Percentiles rank a stretch among this genome's conserved stretches.
These are phyloP conservation scores for Sarcophaga variegata DNA, from an alignment of 2,888 invertebrate species.

Conservation along the genomic window DNA sequence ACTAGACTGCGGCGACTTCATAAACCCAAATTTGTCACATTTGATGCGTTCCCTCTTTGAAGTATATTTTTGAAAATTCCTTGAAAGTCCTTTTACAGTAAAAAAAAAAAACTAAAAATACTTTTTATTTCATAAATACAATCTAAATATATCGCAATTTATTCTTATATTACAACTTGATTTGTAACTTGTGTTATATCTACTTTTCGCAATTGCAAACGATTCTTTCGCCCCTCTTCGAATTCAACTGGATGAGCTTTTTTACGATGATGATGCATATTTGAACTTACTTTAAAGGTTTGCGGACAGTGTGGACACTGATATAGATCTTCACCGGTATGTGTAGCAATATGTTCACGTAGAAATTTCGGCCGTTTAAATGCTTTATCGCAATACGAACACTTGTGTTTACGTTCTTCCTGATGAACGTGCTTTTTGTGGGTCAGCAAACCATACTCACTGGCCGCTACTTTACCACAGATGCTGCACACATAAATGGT, in stretches of 20 bases:
- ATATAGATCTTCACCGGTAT: constrained; percentile 74
- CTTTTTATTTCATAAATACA: not conserved
- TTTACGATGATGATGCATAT: constrained; percentile 75
- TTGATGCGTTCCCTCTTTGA: no score
- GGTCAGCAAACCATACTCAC: constrained; percentile 69
- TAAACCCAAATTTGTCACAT: no score
- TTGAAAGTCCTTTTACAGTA: no score
- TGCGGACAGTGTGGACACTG: constrained; percentile 74
- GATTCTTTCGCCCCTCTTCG: constrained; percentile 66
- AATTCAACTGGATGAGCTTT: constrained; percentile 73
- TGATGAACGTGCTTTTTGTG: constrained; percentile 73
- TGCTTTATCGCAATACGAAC: constrained; percentile 72
- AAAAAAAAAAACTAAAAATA: not conserved
- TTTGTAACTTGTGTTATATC: constrained; percentile 53
- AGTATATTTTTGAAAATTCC: no score
- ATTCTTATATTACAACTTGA: constrained; percentile 58
- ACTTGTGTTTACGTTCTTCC: constrained; percentile 71
- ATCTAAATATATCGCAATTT: not conserved
- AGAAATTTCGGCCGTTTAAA: constrained; percentile 70
- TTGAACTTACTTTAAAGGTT: constrained; percentile 74
- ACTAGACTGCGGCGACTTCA: no score
- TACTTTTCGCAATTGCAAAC: constrained; percentile 64
- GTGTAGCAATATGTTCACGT: constrained; percentile 74
- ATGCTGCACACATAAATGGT: constrained; percentile 70
- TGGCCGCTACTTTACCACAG: constrained; percentile 71